These are phyloP conservation scores for Crypturellus undulatus DNA, from an alignment of 2,113 vertebrate species.

Conservation along the genomic window DNA sequence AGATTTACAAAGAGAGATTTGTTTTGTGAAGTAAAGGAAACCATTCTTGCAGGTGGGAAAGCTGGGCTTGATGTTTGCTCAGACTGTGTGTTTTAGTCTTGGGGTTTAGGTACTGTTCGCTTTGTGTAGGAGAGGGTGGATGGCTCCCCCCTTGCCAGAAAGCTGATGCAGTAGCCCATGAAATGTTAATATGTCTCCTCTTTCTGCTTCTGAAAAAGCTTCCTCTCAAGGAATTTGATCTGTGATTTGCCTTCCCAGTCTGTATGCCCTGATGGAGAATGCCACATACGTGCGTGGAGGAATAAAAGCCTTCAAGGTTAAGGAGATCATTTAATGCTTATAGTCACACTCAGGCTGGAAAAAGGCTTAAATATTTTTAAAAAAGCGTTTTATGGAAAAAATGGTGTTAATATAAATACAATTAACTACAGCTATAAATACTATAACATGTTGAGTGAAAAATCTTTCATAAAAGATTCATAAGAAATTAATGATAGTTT, in stretches of 20 bases:
- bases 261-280: neutral
- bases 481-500: conserved; percentile 20
- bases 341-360: neutral
- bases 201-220: neutral
- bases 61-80: neutral
- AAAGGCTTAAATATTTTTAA: conserved; percentile 26
- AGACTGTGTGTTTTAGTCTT: neutral
- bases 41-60: neutral
- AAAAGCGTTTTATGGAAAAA: neutral
- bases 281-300: neutral
- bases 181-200: neutral
- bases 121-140: neutral
- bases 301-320: neutral
- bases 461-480: conserved; percentile 1
- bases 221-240: neutral
- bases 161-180: neutral
- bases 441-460: conserved; percentile 23
- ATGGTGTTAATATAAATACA: neutral
- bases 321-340: neutral
- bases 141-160: neutral
- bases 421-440: neutral
- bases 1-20: neutral
- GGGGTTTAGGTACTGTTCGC: neutral
- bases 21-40: neutral
- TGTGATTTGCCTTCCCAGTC: neutral